Percentiles rank a stretch among this genome's conserved stretches.
phyloP scores from a whole-genome alignment of 1,140 invertebrate genomes.

The Rhyacophila brunnea region DNA sequence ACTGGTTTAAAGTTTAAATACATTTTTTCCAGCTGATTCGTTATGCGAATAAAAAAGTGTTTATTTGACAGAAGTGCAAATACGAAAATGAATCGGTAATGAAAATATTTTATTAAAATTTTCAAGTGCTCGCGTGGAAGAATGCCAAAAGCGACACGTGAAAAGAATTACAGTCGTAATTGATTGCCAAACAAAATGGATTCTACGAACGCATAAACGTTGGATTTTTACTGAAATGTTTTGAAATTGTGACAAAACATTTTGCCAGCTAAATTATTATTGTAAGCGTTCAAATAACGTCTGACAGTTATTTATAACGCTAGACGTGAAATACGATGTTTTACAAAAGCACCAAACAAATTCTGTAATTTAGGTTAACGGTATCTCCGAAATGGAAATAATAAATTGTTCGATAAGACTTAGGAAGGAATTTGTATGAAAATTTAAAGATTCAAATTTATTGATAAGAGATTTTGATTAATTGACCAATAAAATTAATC shows the following conservation, averaged over 20 bases:
- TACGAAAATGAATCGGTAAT: too few relatives aligned
- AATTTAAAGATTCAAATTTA: too few relatives aligned
- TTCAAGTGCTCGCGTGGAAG: background rate
- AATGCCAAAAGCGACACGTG: background rate
- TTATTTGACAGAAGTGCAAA: too few relatives aligned
- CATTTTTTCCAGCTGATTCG: too few relatives aligned
- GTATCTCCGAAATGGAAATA: too few relatives aligned
- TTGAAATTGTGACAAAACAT: slow-evolving; percentile 19
- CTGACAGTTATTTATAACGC: slow-evolving; percentile 14
- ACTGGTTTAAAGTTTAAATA: too few relatives aligned
- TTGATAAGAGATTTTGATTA: background rate
- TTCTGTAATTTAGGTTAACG: too few relatives aligned
- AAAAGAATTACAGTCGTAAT: slow-evolving; percentile 1
- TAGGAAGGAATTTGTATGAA: too few relatives aligned
- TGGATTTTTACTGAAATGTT: slow-evolving; percentile 3
- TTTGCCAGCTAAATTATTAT: slow-evolving; percentile 8
- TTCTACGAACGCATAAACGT: slow-evolving; percentile 1
- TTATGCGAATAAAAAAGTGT: too few relatives aligned
- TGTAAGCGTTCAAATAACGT: slow-evolving; percentile 9
- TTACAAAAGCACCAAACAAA: too few relatives aligned
- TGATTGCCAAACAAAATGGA: slow-evolving; percentile 4
- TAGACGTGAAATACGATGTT: slow-evolving; percentile 1
- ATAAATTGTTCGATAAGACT: too few relatives aligned
- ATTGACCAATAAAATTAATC: background rate
- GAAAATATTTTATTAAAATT: too few relatives aligned